Conservation (phyloP, 2,888 invertebrate genomes). For the Chloroclystis v-ata region DNA sequence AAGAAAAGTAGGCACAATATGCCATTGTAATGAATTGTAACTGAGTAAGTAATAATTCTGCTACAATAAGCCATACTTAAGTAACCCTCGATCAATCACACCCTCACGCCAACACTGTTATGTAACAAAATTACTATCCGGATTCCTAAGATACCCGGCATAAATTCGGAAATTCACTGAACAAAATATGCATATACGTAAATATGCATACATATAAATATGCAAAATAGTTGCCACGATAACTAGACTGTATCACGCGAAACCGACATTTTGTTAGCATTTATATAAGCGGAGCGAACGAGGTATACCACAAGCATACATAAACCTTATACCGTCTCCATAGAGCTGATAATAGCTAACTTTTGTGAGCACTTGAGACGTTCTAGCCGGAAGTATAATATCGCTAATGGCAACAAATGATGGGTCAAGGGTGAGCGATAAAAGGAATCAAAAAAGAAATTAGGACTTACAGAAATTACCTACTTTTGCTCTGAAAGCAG, state of each 20-base stretch:
- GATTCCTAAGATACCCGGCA: conserved; percentile 8
- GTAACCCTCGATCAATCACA: conserved; percentile 11
- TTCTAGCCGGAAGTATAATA: conserved; percentile 28
- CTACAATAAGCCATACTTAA: neutral
- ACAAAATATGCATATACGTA: conserved; percentile 46
- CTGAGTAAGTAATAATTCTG: neutral
- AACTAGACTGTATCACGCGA: conserved; percentile 70
- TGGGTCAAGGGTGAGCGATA: conserved; percentile 64
- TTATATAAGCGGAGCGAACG: conserved; percentile 47
- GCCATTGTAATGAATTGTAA: neutral
- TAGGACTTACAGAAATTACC: conserved; percentile 25
- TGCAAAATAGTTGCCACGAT: conserved; percentile 71
- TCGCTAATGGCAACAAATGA: conserved; percentile 63
- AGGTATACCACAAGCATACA: conserved; percentile 20
- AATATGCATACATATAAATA: conserved; percentile 46
- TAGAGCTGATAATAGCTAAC: conserved; percentile 37
- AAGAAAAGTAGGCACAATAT: neutral
- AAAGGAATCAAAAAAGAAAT: conserved; percentile 56
- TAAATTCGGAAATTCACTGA: conserved; percentile 43
- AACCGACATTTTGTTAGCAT: conserved; percentile 72
- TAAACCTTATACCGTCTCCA: conserved; percentile 19
- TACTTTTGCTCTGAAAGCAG: neutral
- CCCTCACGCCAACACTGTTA: conserved; percentile 4
- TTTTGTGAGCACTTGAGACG: conserved; percentile 24
- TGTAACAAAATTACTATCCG: conserved; percentile 15